Evolutionary conservation across 2,113 vertebrate species (phyloP), one percentile per base, ranked within the genome.

Genomic region (Steatornis caripensis): DNA sequence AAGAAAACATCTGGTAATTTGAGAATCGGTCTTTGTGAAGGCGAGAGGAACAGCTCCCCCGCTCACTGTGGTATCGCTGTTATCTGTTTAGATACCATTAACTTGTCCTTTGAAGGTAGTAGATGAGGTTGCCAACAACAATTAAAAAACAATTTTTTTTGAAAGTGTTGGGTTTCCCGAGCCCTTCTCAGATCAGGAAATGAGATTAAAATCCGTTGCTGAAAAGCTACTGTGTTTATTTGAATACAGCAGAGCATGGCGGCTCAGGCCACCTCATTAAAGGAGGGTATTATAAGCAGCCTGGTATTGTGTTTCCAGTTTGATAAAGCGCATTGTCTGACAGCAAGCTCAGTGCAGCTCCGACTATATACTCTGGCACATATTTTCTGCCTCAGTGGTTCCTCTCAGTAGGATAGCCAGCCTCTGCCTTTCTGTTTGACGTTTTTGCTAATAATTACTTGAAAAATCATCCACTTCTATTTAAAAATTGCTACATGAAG

Each of bases 381-480:
- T 90, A 89, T 96, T 97, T 97, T 97, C 96, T 95, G 90, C 93
- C 97, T 97, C 97, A 94, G 95, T 97, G 77, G 94, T 94, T 97
- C 92, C 91, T 96, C 95, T 97, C 97, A 89, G 96, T 97, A 95
- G 96, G 93, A 91, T 95, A 96, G 83, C 91, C 93, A 95, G 95
- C 43, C 95, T 97, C 84, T 97, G 76, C 95, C 87, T 97, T 96
- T 94, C 91, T 95, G 83, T 96, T 97, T 97, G 97, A 97, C 95
- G 8, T 96, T 98, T 98, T 96, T 97, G 95, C 94, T 97, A 97
- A 96, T 98, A 97, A 98, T 98, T 97, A 95, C 96, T 98, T 96
- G 95, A 97, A 97, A 97, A 97, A 96, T 93, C 76, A 69, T 96
- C 93, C 94, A 85, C 85, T 97, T 93, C 91, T 97, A 92, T 96